Conservation (phyloP, 37 sponge, comb jelly and placozoan genomes). For the Spongia lamella region DNA sequence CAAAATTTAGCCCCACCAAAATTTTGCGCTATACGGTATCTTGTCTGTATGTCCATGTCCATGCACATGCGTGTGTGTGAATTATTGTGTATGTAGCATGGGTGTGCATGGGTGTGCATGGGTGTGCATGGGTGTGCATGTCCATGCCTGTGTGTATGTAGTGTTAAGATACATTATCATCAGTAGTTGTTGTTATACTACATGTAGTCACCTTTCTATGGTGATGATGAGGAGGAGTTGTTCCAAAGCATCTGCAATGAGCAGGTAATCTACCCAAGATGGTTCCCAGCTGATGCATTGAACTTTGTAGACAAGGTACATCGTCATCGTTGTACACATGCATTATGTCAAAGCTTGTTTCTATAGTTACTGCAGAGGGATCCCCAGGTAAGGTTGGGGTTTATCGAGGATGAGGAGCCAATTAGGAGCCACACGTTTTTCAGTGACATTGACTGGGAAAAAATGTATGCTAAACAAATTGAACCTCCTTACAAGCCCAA, state of each 20-base stretch:
- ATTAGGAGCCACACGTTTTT: constrained; percentile 79
- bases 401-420: constrained; percentile 64
- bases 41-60: no score
- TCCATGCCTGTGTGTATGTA: no score
- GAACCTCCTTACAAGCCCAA: constrained; percentile 77
- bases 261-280: constrained; percentile 62
- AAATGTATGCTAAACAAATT: constrained; percentile 59
- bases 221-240: constrained; percentile 93
- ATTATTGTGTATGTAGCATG: no score
- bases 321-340: not conserved
- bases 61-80: no score
- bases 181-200: no score
- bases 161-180: no score
- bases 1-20: no score
- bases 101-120: no score
- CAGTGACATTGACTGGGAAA: constrained; percentile 57
- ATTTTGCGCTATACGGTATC: no score
- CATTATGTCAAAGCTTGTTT: no score
- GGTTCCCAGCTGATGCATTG: constrained; percentile 56
- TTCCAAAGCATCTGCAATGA: constrained; percentile 86
- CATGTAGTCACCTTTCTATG: constrained; percentile 83
- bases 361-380: constrained; percentile 76
- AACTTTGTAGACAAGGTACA: constrained; percentile 67
- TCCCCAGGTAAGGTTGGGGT: constrained; percentile 66
- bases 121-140: no score